Percentiles rank a stretch among this genome's conserved stretches.
These are phyloP conservation scores for Temnothorax nylanderi DNA, from an alignment of 1,140 invertebrate genomes.

Conservation along the genomic window DNA sequence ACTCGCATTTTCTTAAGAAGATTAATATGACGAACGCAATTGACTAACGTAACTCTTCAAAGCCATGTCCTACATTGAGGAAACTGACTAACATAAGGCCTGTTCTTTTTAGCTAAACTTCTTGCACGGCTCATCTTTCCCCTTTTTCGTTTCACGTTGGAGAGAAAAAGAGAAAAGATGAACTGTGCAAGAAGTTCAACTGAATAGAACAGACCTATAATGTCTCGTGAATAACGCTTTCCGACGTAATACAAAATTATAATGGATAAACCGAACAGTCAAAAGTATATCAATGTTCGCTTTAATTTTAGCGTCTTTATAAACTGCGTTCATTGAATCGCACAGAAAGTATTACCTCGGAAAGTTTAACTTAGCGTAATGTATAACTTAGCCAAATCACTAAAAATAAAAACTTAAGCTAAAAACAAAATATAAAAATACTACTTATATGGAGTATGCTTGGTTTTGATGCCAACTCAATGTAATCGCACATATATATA, in stretches of 20 bases:
- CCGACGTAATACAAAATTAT: slow-evolving; percentile 16
- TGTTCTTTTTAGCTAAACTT: too few relatives aligned
- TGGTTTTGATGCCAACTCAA: background rate
- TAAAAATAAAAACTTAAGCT: slow-evolving; percentile 55
- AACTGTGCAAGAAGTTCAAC: too few relatives aligned
- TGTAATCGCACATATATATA: background rate
- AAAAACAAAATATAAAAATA: slow-evolving; percentile 45
- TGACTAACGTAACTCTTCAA: slow-evolving; percentile 6
- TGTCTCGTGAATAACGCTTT: background rate
- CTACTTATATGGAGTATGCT: background rate
- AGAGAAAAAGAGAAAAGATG: too few relatives aligned
- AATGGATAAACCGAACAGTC: background rate
- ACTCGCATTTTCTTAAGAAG: background rate
- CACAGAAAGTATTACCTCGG: slow-evolving; percentile 8
- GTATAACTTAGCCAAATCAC: background rate
- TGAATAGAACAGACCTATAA: too few relatives aligned
- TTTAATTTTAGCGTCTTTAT: background rate
- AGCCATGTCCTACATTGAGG: too few relatives aligned
- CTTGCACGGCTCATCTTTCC: too few relatives aligned
- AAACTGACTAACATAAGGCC: background rate
- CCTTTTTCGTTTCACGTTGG: too few relatives aligned
- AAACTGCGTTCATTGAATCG: background rate
- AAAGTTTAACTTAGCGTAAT: background rate
- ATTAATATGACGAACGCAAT: background rate
- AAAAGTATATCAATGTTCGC: background rate